Evolutionary conservation across 1,140 invertebrate species (phyloP).

Genomic region (Achroia grisella): DNA sequence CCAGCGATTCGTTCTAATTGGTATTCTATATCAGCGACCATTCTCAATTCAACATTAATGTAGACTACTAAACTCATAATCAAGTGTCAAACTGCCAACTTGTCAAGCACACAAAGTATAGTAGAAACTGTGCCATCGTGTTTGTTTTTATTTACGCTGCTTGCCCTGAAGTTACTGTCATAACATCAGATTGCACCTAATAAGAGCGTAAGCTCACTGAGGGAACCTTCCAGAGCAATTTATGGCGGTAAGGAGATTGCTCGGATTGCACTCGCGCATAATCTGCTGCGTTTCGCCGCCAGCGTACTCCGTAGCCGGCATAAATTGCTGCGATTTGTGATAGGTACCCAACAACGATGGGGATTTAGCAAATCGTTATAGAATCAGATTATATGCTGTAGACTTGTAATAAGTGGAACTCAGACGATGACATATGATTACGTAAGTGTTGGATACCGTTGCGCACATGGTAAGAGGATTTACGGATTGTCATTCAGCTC

Average conservation of each 20-base stretch:
- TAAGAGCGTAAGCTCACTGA: constrained; percentile 30
- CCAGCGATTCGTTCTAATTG: too few relatives aligned
- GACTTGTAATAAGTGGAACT: constrained; percentile 6
- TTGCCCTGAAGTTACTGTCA: constrained; percentile 7
- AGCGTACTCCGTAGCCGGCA: constrained; percentile 17
- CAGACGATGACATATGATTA: neutral
- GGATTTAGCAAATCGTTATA: constrained; percentile 47
- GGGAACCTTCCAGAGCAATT: constrained; percentile 40
- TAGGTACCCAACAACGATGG: constrained; percentile 17
- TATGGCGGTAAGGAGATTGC: constrained; percentile 58
- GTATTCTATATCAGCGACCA: too few relatives aligned
- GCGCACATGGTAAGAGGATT: neutral
- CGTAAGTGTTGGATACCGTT: neutral
- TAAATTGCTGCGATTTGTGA: constrained; percentile 27
- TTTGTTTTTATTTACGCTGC: too few relatives aligned
- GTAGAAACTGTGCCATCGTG: too few relatives aligned
- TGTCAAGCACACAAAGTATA: too few relatives aligned
- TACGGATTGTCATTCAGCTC: neutral
- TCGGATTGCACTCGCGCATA: constrained; percentile 44
- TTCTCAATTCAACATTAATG: too few relatives aligned
- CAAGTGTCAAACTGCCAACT: too few relatives aligned
- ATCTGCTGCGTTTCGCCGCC: constrained; percentile 28
- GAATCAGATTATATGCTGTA: constrained; percentile 39
- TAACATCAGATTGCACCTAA: constrained; percentile 21
- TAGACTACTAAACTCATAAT: too few relatives aligned